A percentile compares a stretch with the other conserved stretches of the same genome.
These are phyloP conservation scores for Mizuhopecten yessoensis DNA, from an alignment of 1,140 invertebrate species.

Conservation along the genomic window DNA sequence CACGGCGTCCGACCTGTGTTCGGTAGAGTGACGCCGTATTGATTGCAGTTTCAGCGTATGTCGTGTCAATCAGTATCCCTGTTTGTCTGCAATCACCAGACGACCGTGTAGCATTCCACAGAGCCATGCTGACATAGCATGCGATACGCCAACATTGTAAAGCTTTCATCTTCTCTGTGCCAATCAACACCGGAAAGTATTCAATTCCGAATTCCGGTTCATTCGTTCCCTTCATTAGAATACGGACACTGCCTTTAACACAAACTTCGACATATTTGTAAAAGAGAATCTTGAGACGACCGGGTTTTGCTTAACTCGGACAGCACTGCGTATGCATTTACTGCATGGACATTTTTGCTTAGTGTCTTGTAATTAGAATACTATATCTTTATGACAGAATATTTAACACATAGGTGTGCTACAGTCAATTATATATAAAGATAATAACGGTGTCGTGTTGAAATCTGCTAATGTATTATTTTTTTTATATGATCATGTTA, in stretches of 20 bases:
- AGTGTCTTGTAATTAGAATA: no score
- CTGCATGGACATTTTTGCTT: no score
- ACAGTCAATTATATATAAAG: no score
- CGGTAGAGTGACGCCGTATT: neutral
- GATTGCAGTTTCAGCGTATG: neutral
- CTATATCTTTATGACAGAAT: no score
- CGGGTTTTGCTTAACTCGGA: neutral
- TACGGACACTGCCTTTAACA: neutral
- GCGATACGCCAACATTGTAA: neutral
- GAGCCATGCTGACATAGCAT: slow-evolving; percentile 1
- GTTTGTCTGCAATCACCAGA: slow-evolving; percentile 9
- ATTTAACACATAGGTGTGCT: no score
- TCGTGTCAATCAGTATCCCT: neutral
- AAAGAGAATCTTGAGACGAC: neutral
- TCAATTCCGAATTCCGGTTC: slow-evolving; percentile 10
- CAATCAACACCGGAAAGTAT: neutral
- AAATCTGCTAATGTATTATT: no score
- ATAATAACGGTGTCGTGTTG: no score
- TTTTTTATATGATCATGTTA: no score
- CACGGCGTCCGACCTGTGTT: neutral
- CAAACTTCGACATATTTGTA: neutral
- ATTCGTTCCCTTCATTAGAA: neutral
- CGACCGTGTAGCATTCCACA: neutral
- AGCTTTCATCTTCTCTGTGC: slow-evolving; percentile 24
- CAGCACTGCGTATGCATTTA: no score